phyloP scores from a whole-genome alignment of 2,113 vertebrate species.

The Peromyscus maniculatus region DNA sequence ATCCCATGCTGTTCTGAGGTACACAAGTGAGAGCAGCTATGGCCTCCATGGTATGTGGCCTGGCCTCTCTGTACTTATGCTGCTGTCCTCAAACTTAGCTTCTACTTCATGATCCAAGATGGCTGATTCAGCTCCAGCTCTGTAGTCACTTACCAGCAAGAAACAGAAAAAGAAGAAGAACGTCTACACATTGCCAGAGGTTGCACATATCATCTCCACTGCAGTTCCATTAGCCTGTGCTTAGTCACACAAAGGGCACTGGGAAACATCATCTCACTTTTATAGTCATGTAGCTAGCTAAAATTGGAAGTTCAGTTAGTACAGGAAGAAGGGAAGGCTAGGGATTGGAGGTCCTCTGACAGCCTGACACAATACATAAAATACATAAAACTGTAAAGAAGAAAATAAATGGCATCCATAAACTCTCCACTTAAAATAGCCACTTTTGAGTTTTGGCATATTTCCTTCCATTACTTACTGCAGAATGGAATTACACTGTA shows the following conservation, averaged over 20 bases:
- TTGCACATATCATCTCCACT: neutral
- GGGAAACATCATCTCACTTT: neutral
- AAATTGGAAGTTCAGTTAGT: neutral
- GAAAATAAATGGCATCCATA: neutral
- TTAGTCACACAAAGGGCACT: neutral
- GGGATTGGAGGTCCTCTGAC: neutral
- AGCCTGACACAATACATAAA: neutral
- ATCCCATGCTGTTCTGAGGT: neutral
- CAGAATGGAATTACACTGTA: neutral
- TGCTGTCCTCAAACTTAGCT: neutral
- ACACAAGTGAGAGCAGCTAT: neutral
- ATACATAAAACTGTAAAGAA: neutral
- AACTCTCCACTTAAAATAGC: neutral
- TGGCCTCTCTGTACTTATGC: neutral
- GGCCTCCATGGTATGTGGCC: fast-evolving
- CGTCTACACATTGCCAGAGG: neutral
- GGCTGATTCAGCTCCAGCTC: neutral
- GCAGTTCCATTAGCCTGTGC: neutral
- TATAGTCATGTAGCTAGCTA: neutral
- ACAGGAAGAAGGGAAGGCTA: neutral
- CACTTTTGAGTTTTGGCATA: constrained; percentile 9
- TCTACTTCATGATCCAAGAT: neutral
- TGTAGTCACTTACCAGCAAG: neutral
- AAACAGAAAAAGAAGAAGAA: neutral
- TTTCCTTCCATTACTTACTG: constrained; percentile 6